Evolutionary conservation across 2,113 vertebrate genomes (phyloP), one percentile per base, ranked within the genome.

Genomic region (Pachycephala philippinensis): DNA sequence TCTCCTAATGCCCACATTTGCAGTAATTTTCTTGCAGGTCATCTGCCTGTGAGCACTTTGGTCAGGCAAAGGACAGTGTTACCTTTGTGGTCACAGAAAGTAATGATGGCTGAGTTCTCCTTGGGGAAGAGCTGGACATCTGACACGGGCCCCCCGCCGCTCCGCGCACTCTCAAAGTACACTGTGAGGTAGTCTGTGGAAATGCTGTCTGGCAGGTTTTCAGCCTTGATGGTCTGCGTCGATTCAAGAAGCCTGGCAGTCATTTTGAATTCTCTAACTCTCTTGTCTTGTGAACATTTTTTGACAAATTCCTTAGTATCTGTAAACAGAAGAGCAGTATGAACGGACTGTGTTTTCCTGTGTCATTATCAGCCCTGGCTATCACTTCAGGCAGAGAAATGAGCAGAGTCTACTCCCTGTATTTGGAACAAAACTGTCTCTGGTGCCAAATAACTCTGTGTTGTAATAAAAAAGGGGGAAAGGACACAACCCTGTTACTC

Each of bases 21-120:
- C 12, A 5, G 23, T 49, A 5, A 75, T 84, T 85, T 77, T 54
- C 44, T 80, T 44, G 40, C 63, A 79, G 49, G 15, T 59, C 50
- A 52, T 52, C 47, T 7, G 2, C 49, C 30, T 72, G 72, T 22
- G n/a, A 84, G 59, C 27, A 31, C 31, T 26, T 69, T 31, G 40
- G 52, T 61, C 27, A 89, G 44, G 26, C 8, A 7, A 45, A 28
- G 69, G 33, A 53, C 54, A 39, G 91, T 9, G 15, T 61, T 99
- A 99, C 99, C 99, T 98, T 89, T 89, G 54, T 26, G 80, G 80
- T 98, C 91, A 97, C 50, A 88, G 96, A 99, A 99, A 44, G 98
- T 98, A 94, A 99, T 24, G 61, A 99, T 84, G 35, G 98, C 98
- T 0, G 97, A 97, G 40, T 97, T 97, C 24, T 98, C 98, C 16